Evolutionary conservation across 2,888 invertebrate species (phyloP), one percentile per base, ranked within the genome.

Genomic region (Philopedon plagiatum): DNA sequence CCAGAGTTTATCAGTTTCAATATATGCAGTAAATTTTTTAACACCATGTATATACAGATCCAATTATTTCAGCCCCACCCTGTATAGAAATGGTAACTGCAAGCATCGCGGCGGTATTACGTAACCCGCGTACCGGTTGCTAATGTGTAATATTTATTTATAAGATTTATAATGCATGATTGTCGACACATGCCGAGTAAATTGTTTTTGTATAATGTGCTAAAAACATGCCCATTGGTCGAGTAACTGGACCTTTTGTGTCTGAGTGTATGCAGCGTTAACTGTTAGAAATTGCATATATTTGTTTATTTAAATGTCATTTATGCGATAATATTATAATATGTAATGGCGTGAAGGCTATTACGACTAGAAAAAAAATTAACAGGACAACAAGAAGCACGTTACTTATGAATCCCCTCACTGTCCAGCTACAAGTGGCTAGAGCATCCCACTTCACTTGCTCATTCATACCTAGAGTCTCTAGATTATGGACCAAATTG

Each of bases 101-200:
- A 58, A 41, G n/a, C 34, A 41, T 13, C 23, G n/a, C 34, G 26
- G 8, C 23, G 26, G 23, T 9, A 41, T 58, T 58, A 41, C 15
- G 39, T 41, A 58, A 58, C 19, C 1, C 18, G 23, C 34, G 41
- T 26, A 58, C 19, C 37, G 63, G 19, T 51, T 49, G 37, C 11
- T 34, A 63, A 51, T 37, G 63, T 34, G 63, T 41, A 64, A 64
- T 64, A 64, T 64, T 64, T 56, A 64, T 64, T 54, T 56, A 64
- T 64, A 41, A 32, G 41, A 56, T 51, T 49, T 63, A 63, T 41
- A 41, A 54, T 23, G 29, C 15, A 41, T 64, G 56, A 51, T 64
- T 64, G 64, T 64, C 44, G 64, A 64, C 56, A 23, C 41, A 54
- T 54, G 29, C 54, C 56, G 7, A 29, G 56, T 39, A 56, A 64